These are phyloP conservation scores for Pseudochromis fuscus DNA, from an alignment of 2,797 vertebrate genomes.

Conservation along the genomic window DNA sequence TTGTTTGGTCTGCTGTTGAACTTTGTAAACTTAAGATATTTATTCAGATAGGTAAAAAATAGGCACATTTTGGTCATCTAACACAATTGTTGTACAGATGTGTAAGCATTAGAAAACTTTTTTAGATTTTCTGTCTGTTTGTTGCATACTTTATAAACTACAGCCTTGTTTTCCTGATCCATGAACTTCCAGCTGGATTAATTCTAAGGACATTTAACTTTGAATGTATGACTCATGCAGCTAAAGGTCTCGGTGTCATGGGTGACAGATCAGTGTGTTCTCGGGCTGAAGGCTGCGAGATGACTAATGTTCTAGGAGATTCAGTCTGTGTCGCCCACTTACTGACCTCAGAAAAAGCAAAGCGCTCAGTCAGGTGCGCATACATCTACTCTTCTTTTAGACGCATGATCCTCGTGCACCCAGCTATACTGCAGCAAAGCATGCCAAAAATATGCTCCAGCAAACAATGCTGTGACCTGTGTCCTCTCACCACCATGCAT, in stretches of 20 bases:
- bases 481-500: conserved; percentile 24
- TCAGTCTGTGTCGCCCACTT: conserved; percentile 18
- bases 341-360: conserved; percentile 33
- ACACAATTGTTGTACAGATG: too few species aligned
- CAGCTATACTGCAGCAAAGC: not conserved
- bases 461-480: conserved; percentile 17
- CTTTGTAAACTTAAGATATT: not conserved
- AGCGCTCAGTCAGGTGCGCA: not conserved
- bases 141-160: not conserved
- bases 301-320: conserved; percentile 49
- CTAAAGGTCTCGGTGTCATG: conserved; percentile 44
- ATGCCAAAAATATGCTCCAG: too few species aligned
- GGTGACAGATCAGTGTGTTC: conserved; percentile 31
- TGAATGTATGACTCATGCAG: conserved; percentile 39
- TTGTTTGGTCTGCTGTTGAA: not conserved
- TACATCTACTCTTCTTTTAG: conserved; percentile 3
- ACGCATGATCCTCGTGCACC: not conserved
- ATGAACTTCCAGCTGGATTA: not conserved
- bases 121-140: not conserved
- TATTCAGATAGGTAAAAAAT: too few species aligned
- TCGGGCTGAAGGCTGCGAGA: conserved; percentile 14
- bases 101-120: too few species aligned
- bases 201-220: conserved; percentile 36
- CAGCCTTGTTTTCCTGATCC: not conserved
- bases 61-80: too few species aligned